Evolutionary conservation across 2,797 vertebrate species (phyloP).

Genomic region (Calcarius lapponicus): DNA sequence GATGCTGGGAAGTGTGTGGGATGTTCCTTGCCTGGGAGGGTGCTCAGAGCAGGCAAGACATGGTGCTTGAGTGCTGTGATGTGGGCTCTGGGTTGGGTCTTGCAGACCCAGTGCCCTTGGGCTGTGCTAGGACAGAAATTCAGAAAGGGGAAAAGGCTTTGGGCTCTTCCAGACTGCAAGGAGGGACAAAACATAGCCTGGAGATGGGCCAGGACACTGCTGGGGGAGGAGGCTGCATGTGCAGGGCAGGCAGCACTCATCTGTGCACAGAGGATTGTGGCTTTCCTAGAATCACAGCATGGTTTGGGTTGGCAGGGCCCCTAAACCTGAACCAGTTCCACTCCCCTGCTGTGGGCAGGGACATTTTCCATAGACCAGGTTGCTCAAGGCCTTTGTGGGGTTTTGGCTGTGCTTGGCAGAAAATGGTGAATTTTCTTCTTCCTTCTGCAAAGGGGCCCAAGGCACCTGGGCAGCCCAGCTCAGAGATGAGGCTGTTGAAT

Average conservation of each 20-base stretch:
- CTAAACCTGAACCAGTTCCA: not conserved
- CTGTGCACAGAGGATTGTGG: not conserved
- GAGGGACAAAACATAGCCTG: not conserved
- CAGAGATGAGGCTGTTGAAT: rapidly evolving
- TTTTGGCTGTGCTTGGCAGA: not conserved
- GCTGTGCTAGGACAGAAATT: not conserved
- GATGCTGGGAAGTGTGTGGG: not conserved
- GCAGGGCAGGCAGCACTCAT: not conserved
- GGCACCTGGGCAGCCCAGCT: not conserved
- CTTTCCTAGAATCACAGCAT: not conserved
- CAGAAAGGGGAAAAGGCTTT: not conserved
- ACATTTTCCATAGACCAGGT: not conserved
- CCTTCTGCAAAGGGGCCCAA: not conserved
- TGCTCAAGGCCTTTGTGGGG: not conserved
- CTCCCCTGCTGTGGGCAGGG: not conserved
- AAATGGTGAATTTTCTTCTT: not conserved
- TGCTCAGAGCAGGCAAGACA: rapidly evolving
- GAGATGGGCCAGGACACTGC: not conserved
- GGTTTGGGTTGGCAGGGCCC: not conserved
- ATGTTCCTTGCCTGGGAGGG: not conserved
- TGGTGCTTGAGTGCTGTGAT: rapidly evolving
- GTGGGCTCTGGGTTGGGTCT: not conserved
- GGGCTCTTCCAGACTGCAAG: not conserved
- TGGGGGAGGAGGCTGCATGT: rapidly evolving
- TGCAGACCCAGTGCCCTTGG: not conserved